Conservation (phyloP, 2,113 vertebrate genomes). For the Ibidorhyncha struthersii region DNA sequence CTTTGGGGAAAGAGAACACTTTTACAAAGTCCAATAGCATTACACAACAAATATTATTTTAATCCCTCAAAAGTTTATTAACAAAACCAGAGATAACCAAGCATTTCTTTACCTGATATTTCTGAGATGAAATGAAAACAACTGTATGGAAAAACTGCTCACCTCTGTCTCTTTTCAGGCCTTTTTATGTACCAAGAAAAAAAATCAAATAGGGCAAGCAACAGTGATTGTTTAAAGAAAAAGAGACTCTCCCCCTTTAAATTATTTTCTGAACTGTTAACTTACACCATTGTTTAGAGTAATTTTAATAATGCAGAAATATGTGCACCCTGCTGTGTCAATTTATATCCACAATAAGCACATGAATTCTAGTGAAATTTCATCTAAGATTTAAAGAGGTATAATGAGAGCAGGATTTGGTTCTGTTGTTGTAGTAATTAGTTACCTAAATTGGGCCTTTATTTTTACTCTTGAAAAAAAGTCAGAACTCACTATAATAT, state of each 20-base stretch:
- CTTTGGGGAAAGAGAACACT: neutral
- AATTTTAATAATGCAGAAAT: constrained; percentile 28
- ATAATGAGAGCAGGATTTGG: constrained; percentile 18
- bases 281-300: neutral
- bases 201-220: neutral
- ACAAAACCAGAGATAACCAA: neutral
- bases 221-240: neutral
- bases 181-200: neutral
- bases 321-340: neutral
- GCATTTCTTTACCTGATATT: neutral
- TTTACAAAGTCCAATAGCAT: neutral
- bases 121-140: neutral
- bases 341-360: neutral
- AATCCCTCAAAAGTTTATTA: neutral
- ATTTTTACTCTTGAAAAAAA: constrained; percentile 25
- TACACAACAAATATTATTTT: neutral
- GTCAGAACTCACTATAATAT: neutral
- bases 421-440: constrained; percentile 29
- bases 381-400: neutral
- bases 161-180: neutral
- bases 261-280: neutral
- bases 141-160: neutral
- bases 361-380: constrained; percentile 13
- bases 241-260: neutral
- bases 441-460: constrained; percentile 8